Base-by-base conservation (phyloP, 2,888 invertebrate species). In the Brachyopa scutellaris region DNA sequence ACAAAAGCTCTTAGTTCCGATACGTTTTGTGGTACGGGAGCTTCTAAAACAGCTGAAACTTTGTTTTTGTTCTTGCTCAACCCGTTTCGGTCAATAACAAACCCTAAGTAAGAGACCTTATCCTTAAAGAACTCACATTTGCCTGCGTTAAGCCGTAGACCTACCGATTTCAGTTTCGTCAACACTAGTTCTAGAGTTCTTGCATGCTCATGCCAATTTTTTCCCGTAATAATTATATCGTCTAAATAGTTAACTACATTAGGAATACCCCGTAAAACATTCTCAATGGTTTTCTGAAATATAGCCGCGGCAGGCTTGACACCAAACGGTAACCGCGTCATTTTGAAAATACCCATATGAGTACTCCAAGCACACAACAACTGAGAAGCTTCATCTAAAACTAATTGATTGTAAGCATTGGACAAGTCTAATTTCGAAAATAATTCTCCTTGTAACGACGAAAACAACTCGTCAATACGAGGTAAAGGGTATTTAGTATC, bases 321-420 rank as follows among this genome's bases (percentile, higher is more conserved):
- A n/a, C n/a, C n/a, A n/a, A n/a, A n/a, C n/a, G n/a, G n/a, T n/a
- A n/a, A n/a, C n/a, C n/a, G n/a, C n/a, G n/a, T n/a, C n/a, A n/a
- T n/a, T n/a, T n/a, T n/a, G n/a, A n/a, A n/a, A n/a, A n/a, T n/a
- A n/a, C n/a, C n/a, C n/a, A n/a, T n/a, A n/a, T n/a, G n/a, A n/a
- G 29, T 87, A 49, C 86, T 87, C 84, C 86, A 85, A 0, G 86
- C 85, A 11, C 86, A 78, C 9, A 85, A 70, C 15, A 57, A 21
- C n/a, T 74, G 85, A 3, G 83, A 84, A 7, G 76, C 55, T 40
- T 87, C 87, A 8, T 86, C 85, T 4, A 88, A 21, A 47, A 85
- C 84, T 1, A 88, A 66, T 73, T 88, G 88, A 67, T 87, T 86
- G 57, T 87, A 88, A 1, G 88, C 86, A 23, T 86, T 84, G 0